Evolutionary conservation across 2,797 vertebrate species (phyloP).

Genomic region (Phalloptychus januarius): DNA sequence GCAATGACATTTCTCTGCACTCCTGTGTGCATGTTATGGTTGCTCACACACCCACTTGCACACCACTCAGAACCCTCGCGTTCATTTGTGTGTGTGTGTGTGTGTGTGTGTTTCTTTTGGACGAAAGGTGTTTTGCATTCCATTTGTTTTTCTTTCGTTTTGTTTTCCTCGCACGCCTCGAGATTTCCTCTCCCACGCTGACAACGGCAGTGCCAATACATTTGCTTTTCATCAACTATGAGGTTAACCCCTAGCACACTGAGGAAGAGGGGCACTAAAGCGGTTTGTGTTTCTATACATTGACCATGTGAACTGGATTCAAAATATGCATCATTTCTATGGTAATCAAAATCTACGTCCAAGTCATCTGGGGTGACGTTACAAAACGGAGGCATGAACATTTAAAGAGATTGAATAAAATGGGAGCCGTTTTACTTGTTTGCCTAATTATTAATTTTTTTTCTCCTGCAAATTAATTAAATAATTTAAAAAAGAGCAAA

Average conservation of each 20-base stretch:
- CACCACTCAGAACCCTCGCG: constrained; percentile 42
- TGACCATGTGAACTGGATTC: constrained; percentile 50
- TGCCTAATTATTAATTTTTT: neutral
- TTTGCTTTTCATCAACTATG: constrained; percentile 35
- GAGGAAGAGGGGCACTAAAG: constrained; percentile 26
- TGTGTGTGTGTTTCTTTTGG: constrained; percentile 7
- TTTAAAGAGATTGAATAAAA: constrained; percentile 22
- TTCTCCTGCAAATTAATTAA: constrained; percentile 20
- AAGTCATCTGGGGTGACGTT: constrained; percentile 18
- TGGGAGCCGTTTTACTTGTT: constrained; percentile 5
- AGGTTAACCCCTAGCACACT: constrained; percentile 21
- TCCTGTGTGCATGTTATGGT: constrained; percentile 36
- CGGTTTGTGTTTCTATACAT: constrained; percentile 25
- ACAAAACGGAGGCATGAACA: constrained; percentile 15
- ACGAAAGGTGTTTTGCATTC: constrained; percentile 1
- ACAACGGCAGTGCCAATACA: constrained; percentile 40
- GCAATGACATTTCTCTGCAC: constrained; percentile 40
- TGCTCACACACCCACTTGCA: constrained; percentile 41
- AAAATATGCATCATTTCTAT: constrained; percentile 19
- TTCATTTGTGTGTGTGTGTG: constrained; percentile 4
- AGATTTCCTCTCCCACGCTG: constrained; percentile 33
- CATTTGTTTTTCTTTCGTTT: constrained; percentile 7
- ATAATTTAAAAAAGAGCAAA: constrained; percentile 12
- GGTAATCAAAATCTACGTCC: constrained; percentile 18
- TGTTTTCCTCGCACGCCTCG: constrained; percentile 36